Evolutionary conservation across 2,888 invertebrate species (phyloP).

Genomic region (Subacronicta megacephala): DNA sequence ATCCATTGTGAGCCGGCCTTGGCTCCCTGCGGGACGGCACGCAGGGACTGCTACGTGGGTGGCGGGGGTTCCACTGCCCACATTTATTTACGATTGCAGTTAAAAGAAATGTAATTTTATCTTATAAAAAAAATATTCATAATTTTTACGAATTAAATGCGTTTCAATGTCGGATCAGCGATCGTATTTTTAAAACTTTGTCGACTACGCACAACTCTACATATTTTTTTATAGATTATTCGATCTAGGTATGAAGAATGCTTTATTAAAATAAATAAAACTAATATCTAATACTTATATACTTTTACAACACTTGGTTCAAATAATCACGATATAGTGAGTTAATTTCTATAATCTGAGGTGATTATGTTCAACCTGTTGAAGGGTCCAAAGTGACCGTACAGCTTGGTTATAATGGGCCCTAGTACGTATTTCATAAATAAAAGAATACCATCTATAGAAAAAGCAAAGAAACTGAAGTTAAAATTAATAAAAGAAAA

Average conservation of each 20-base stretch:
- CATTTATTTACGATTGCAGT: slow-evolving; percentile 51
- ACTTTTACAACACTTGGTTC: too few relatives aligned
- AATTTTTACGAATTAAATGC: slow-evolving; percentile 33
- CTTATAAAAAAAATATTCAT: slow-evolving; percentile 39
- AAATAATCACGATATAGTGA: too few relatives aligned
- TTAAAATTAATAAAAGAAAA: too few relatives aligned
- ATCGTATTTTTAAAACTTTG: slow-evolving; percentile 32
- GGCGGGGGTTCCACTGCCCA: slow-evolving; percentile 60
- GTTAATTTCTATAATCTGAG: too few relatives aligned
- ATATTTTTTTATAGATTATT: slow-evolving; percentile 17
- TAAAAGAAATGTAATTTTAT: slow-evolving; percentile 49
- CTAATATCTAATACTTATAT: too few relatives aligned
- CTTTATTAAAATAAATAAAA: too few relatives aligned
- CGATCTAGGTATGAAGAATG: slow-evolving; percentile 29
- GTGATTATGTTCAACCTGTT: too few relatives aligned
- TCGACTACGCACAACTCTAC: slow-evolving; percentile 4
- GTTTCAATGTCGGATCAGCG: slow-evolving; percentile 20
- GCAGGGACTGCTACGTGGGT: slow-evolving; percentile 75
- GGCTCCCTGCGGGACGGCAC: slow-evolving; percentile 70
- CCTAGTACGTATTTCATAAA: too few relatives aligned
- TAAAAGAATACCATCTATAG: too few relatives aligned
- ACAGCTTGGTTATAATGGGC: too few relatives aligned
- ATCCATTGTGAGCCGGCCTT: slow-evolving; percentile 83
- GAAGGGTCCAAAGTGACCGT: too few relatives aligned
- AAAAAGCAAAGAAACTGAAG: too few relatives aligned